Base-by-base conservation (phyloP, 2,113 vertebrate genomes). In the Bombycilla garrulus region DNA sequence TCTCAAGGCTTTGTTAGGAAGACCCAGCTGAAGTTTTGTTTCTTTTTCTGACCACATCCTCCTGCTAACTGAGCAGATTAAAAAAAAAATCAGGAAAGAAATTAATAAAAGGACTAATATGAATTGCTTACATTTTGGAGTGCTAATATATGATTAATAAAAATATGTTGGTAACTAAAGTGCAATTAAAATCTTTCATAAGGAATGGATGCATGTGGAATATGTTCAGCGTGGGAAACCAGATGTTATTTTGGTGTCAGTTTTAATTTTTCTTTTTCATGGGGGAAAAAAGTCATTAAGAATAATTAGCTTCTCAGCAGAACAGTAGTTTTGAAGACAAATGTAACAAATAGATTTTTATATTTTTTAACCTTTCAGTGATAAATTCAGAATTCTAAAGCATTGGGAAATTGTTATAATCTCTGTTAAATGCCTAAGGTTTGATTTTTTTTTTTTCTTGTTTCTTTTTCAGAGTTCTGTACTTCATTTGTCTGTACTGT, bases 401-500 rank as follows among this genome's bases (percentile, higher is more conserved):
- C 44, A 50, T 76, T 56, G 79, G 36, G 25, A 28, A 92, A 64
- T 70, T 45, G 25, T 51, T 73, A 47, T 7, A 4, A 33, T 50
- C 23, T 66, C 38, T 23, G 21, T 11, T 54, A 77, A 72, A 10
- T 61, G 28, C 74, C 28, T 88, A 36, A 79, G 40, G 35, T 79
- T 90, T 90, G 84, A 83, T 29, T 11, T 38, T 19, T 81, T 74
- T 13, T 81, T 72, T 79, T 69, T 66, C 16, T 83, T 3, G 2
- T 70, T 90, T 83, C 4, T 73, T 67, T 91, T 95, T 56, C 85
- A 98, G 97, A 38, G 4, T 87, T 90, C 45, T 86, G 4, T 76
- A 88, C 88, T 85, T 93, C 66, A 18, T 56, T 91, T 81, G 51
- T 81, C 44, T 74, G 36, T 95, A 36, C 64, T 69, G 91, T 90